A percentile compares a stretch with the other conserved stretches of the same genome.
phyloP scores from a whole-genome alignment of 2,113 vertebrate species.

The Tympanuchus pallidicinctus region DNA sequence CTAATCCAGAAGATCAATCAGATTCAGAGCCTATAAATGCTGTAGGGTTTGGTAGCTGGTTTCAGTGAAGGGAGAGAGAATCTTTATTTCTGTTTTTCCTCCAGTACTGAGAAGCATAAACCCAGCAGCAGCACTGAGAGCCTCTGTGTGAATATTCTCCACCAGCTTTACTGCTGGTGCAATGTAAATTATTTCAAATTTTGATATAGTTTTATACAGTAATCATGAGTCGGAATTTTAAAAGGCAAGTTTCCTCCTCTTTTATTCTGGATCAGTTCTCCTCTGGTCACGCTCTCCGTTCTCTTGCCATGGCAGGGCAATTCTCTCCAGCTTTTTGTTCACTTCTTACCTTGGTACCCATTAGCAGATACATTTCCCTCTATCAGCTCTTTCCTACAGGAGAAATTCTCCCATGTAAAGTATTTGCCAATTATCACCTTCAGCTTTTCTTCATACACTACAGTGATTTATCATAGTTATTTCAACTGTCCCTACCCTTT shows the following conservation, averaged over 20 bases:
- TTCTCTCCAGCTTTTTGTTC: background rate
- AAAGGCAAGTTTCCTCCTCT: background rate
- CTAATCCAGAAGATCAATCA: background rate
- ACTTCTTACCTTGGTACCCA: background rate
- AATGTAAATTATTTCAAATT: background rate
- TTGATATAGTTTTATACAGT: background rate
- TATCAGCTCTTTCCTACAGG: background rate
- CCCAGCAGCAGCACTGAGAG: background rate
- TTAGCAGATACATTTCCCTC: background rate
- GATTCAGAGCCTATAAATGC: background rate
- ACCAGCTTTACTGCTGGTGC: background rate
- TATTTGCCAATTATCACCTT: slow-evolving; percentile 17
- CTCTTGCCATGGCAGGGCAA: background rate
- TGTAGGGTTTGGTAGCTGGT: background rate
- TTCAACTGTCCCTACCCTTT: slow-evolving; percentile 31
- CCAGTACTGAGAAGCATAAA: background rate
- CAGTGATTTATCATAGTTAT: slow-evolving; percentile 61
- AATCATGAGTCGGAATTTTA: background rate
- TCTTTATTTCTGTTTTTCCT: background rate
- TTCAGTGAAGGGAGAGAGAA: background rate
- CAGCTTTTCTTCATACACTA: slow-evolving; percentile 4
- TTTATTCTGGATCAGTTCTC: background rate
- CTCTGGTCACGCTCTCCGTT: background rate
- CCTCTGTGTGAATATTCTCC: background rate
- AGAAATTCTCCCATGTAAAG: background rate